Conservation (phyloP, 2,113 vertebrate species). For the Smithornis capensis region DNA sequence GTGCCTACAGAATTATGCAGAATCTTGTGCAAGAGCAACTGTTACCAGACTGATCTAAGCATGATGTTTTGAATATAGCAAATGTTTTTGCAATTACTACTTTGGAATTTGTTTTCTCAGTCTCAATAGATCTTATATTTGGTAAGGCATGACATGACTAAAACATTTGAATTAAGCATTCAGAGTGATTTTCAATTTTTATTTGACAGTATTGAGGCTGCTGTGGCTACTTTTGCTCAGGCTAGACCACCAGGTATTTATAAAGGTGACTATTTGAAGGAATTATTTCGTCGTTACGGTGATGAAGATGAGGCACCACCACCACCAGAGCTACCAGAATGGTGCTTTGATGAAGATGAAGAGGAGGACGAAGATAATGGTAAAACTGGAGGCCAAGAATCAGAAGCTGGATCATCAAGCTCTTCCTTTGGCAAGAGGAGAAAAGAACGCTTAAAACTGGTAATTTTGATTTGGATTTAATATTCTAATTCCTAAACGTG, state of each 20-base stretch:
- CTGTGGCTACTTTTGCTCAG: conserved; percentile 89
- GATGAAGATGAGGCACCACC: conserved; percentile 90
- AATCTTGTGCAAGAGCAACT: background rate
- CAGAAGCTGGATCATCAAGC: conserved; percentile 90
- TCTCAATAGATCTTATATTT: background rate
- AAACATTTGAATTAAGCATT: background rate
- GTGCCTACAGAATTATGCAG: background rate
- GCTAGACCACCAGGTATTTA: conserved; percentile 96
- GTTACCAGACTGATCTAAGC: background rate
- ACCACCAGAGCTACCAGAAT: conserved; percentile 89
- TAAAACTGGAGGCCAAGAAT: conserved; percentile 80
- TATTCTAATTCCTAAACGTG: background rate
- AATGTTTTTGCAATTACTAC: background rate
- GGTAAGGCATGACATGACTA: background rate
- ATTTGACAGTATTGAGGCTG: conserved; percentile 88
- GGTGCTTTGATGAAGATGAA: conserved; percentile 93
- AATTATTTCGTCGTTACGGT: conserved; percentile 93
- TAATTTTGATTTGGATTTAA: conserved; percentile 65
- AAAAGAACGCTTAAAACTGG: conserved; percentile 93
- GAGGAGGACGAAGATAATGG: conserved; percentile 81
- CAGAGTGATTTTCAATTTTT: conserved; percentile 28
- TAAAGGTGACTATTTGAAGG: conserved; percentile 97
- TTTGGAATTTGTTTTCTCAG: background rate
- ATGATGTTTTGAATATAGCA: background rate
- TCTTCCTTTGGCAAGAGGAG: conserved; percentile 85